A percentile compares a stretch with the other conserved stretches of the same genome.
phyloP scores from a whole-genome alignment of 2,888 invertebrate species.

The Masnerella sp. region DNA sequence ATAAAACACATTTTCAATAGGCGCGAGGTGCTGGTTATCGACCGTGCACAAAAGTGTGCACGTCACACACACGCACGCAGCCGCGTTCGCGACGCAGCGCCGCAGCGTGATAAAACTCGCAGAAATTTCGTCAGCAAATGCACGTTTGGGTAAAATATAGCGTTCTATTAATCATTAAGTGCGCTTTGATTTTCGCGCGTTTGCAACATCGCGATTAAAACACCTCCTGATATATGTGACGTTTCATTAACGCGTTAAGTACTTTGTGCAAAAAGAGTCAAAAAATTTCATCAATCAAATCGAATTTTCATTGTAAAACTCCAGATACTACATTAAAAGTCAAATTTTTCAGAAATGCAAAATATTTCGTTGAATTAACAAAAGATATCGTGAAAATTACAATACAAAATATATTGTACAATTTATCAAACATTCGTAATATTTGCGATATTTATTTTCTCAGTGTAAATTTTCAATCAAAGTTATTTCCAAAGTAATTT shows the following conservation, averaged over 20 bases:
- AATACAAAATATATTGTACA: too few relatives aligned
- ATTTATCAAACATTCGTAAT: too few relatives aligned
- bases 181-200: constrained; percentile 10
- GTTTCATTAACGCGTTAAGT: neutral
- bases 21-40: constrained; percentile 61
- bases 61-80: constrained; percentile 45
- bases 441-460: too few relatives aligned
- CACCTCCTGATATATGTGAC: constrained; percentile 11
- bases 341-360: too few relatives aligned
- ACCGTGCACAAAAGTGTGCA: constrained; percentile 59
- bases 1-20: constrained; percentile 62
- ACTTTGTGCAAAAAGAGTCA: too few relatives aligned
- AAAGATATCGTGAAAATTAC: too few relatives aligned
- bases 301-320: too few relatives aligned
- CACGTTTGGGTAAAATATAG: constrained; percentile 31
- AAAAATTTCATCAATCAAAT: neutral
- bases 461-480: too few relatives aligned
- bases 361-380: too few relatives aligned
- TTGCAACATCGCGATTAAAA: constrained; percentile 30
- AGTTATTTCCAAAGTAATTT: too few relatives aligned
- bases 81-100: constrained; percentile 46
- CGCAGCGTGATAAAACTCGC: constrained; percentile 59
- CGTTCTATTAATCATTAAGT: constrained; percentile 30
- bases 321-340: too few relatives aligned
- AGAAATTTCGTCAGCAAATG: constrained; percentile 57